Conservation (phyloP, 1,140 invertebrate species). For the Eurosta solidaginis region DNA sequence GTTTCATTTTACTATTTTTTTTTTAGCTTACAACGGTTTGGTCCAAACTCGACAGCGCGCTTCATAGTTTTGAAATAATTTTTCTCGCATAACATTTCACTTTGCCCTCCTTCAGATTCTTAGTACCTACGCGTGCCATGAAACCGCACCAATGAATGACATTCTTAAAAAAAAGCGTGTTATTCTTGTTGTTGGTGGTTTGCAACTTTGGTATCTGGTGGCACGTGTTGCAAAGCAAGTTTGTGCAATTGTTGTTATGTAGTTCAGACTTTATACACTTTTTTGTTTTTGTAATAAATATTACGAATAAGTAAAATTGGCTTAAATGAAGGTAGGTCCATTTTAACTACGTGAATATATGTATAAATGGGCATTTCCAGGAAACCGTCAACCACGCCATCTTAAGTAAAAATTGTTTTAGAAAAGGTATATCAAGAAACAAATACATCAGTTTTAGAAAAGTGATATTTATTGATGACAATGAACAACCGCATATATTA, state of each 20-base stretch:
- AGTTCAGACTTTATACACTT: not conserved
- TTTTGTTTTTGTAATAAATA: not conserved
- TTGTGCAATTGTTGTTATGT: conserved; percentile 2
- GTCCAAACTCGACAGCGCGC: not conserved
- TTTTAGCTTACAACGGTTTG: no score
- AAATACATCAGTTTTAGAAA: no score
- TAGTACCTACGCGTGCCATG: not conserved
- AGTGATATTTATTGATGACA: no score
- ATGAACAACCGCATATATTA: no score
- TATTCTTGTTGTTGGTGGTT: not conserved
- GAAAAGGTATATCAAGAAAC: no score
- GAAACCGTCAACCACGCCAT: no score
- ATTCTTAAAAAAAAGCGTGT: not conserved
- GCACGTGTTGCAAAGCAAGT: not conserved
- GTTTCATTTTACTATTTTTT: not conserved
- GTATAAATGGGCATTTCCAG: no score
- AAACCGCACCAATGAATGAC: not conserved
- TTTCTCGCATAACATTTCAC: not conserved
- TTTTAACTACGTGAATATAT: no score
- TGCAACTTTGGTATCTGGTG: conserved; percentile 9
- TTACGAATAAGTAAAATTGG: not conserved
- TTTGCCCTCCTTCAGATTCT: not conserved
- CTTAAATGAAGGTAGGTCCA: not conserved
- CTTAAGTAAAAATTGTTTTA: no score
- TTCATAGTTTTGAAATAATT: conserved; percentile 12